Base-by-base conservation (phyloP, 2,113 vertebrate species). In the Nerophis ophidion region DNA sequence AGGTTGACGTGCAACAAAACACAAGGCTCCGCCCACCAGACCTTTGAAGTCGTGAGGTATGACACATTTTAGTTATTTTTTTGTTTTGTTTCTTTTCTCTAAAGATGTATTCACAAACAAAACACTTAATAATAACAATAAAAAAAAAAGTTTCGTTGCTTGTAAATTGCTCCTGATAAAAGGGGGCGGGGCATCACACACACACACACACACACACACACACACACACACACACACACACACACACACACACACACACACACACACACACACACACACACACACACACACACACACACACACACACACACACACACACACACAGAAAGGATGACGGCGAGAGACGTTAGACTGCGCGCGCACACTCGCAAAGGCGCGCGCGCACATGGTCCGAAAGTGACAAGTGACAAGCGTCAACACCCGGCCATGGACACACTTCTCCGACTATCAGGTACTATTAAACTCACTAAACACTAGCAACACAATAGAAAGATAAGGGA, bases 351-450 rank as follows among this genome's bases (percentile, higher is more conserved):
- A 90, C 89, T 89, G 85, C 90, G 91, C 84, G 79, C 48, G 77
- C 73, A 88, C 76, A 83, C 77, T 89, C 82, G 79, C 63, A 86
- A 75, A 86, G 77, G 15, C 33, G n/a, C n/a, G n/a, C n/a, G 85
- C 90, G 91, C 84, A 78, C 88, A 89, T 89, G 82, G 89, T 90
- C 90, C 89, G 81, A 88, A 90, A 88, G 86, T 90, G 87, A 90
- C 85, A 80, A 26, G 26, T n/a, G n/a, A n/a, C n/a, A n/a, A n/a
- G n/a, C n/a, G n/a, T n/a, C n/a, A n/a, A n/a, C n/a, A n/a, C n/a
- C n/a, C n/a, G n/a, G n/a, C n/a, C n/a, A n/a, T n/a, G n/a, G n/a
- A n/a, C n/a, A n/a, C n/a, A n/a, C n/a, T n/a, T n/a, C n/a, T n/a
- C n/a, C n/a, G n/a, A n/a, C n/a, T n/a, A n/a, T n/a, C n/a, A n/a